phyloP scores from a whole-genome alignment of 2,797 vertebrate species.

The Poecile montanus region DNA sequence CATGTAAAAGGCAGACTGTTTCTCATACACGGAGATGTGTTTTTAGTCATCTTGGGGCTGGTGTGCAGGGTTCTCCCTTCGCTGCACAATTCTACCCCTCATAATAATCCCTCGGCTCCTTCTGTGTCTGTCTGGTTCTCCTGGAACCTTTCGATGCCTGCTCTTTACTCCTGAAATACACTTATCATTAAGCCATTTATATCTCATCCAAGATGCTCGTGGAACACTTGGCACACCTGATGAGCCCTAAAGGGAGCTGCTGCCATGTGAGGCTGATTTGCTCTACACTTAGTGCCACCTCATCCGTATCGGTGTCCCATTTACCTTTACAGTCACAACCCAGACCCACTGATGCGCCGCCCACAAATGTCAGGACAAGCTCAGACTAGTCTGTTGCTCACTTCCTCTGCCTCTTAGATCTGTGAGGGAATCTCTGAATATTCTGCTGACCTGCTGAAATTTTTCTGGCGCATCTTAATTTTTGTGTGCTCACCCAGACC shows the following conservation, averaged over 20 bases:
- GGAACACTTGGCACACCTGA: constrained; percentile 33
- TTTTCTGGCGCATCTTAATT: constrained; percentile 13
- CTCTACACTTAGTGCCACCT: background rate
- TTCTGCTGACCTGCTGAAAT: constrained; percentile 26
- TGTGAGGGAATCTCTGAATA: background rate
- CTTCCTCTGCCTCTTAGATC: constrained; percentile 35
- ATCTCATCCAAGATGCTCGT: background rate
- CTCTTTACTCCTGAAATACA: background rate
- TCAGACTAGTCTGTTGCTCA: background rate
- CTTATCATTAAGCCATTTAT: background rate
- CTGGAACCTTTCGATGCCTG: background rate
- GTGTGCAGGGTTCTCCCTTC: background rate
- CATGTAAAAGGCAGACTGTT: background rate
- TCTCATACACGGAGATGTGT: background rate
- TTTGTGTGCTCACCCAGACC: background rate
- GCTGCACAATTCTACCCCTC: background rate
- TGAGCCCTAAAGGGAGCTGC: constrained; percentile 33
- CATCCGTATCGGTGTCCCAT: background rate
- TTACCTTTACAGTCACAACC: constrained; percentile 17
- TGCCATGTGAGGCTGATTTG: background rate
- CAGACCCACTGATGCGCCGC: background rate
- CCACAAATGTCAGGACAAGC: constrained; percentile 9
- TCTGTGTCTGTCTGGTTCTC: background rate
- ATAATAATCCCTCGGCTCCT: background rate
- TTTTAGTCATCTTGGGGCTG: background rate